Base-by-base conservation (phyloP, 53 echinoderm and acorn worm species). In the Echinarachnius parma region DNA sequence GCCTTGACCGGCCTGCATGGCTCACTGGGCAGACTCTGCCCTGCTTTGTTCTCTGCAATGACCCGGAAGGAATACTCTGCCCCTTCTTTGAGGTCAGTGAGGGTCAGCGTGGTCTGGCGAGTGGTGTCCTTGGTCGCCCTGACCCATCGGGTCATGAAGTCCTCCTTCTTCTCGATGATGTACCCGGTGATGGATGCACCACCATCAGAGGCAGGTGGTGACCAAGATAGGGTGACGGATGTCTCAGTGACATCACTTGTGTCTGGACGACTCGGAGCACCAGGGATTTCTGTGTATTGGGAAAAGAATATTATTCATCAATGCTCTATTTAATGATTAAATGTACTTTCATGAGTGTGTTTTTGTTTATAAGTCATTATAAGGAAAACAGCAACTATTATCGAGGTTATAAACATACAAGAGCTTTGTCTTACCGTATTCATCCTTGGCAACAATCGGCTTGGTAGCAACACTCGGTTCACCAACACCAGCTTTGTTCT, bases 391-490 rank as follows among this genome's bases (percentile, higher is more conserved):
- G n/a, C n/a, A n/a, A n/a, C n/a, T n/a, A n/a, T n/a, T n/a, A n/a
- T n/a, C n/a, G n/a, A n/a, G n/a, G n/a, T n/a, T n/a, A n/a, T n/a
- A n/a, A n/a, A n/a, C n/a, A n/a, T n/a, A n/a, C n/a, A n/a, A n/a
- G n/a, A n/a, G n/a, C n/a, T n/a, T n/a, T n/a, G n/a, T n/a, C 52
- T 91, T 83, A 98, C 98, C 89, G 34, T 87, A 98, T 48, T 91
- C 88, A 78, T 92, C 92, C 88, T 92, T 98, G 44, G 92, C 87
- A 21, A 86, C 50, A 5, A 98, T 81, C 9, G 91, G 83, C 31
- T 86, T 82, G 1, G 76, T 57, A 62, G 74, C 48, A 26, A 86
- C 85, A 62, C 88, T 62, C 4, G 98, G 86, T 13, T 80, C 85
- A 44, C 98, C 86, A 25, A 71, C 83, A 50, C 98, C 98, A 68